phyloP scores from a whole-genome alignment of 2,797 vertebrate species.

The Fundulus diaphanus region DNA sequence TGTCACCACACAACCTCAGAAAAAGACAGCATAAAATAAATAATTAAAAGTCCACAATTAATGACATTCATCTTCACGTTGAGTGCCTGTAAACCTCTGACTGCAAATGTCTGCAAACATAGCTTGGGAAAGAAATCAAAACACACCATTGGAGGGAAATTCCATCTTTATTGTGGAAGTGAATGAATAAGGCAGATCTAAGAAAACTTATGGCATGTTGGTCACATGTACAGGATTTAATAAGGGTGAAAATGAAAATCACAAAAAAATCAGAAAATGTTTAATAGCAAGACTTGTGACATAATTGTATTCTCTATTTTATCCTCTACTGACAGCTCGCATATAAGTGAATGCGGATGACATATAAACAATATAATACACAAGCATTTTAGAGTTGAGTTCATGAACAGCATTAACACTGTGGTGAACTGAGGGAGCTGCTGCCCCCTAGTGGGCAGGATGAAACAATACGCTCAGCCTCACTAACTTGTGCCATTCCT shows the following conservation, averaged over 20 bases:
- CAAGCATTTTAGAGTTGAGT: conserved; percentile 61
- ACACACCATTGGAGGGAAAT: conserved; percentile 49
- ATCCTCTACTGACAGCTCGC: conserved; percentile 63
- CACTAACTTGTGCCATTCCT: conserved; percentile 2
- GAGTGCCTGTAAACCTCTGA: neutral
- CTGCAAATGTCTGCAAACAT: neutral
- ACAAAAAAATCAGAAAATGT: conserved; percentile 62
- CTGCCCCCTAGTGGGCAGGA: conserved; percentile 73
- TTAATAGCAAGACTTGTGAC: conserved; percentile 67
- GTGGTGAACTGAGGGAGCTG: conserved; percentile 49
- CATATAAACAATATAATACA: conserved; percentile 79
- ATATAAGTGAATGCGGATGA: conserved; percentile 62
- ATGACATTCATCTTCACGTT: neutral
- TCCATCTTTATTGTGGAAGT: conserved; percentile 69
- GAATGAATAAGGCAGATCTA: conserved; percentile 30
- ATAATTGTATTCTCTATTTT: conserved; percentile 71
- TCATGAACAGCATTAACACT: conserved; percentile 53
- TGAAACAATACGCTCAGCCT: conserved; percentile 63
- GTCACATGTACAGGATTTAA: conserved; percentile 40
- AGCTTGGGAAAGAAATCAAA: neutral
- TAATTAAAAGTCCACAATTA: neutral
- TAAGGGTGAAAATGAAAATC: conserved; percentile 4
- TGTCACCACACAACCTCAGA: neutral
- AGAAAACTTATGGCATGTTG: conserved; percentile 45
- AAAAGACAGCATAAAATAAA: neutral